phyloP scores from a whole-genome alignment of 2,888 invertebrate species.

The Elaeidobius kamerunicus region DNA sequence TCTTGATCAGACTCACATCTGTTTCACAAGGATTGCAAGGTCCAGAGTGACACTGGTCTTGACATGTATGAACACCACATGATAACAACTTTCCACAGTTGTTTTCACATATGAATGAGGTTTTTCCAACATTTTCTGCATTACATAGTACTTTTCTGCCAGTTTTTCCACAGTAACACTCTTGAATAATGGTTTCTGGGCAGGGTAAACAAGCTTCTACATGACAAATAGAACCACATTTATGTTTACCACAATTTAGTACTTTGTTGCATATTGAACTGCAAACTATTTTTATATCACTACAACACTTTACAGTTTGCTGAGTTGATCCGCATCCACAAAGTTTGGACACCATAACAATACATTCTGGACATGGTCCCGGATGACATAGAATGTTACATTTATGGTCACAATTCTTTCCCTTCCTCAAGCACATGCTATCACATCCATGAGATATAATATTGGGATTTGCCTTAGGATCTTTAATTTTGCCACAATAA shows the following conservation, averaged over 20 bases:
- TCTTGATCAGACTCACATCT: conserved; percentile 59
- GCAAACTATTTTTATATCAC: conserved; percentile 70
- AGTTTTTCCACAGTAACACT: conserved; percentile 69
- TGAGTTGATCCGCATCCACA: conserved; percentile 77
- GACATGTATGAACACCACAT: conserved; percentile 65
- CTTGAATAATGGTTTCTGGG: conserved; percentile 62
- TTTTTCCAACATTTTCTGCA: conserved; percentile 50
- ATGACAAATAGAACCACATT: conserved; percentile 75
- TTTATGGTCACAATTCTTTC: conserved; percentile 59
- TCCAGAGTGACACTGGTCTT: conserved; percentile 63
- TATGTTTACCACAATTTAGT: conserved; percentile 76
- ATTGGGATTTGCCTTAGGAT: conserved; percentile 73
- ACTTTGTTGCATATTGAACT: conserved; percentile 67
- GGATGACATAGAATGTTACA: conserved; percentile 89
- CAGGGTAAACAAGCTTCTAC: conserved; percentile 74
- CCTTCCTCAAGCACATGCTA: conserved; percentile 68
- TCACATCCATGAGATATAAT: conserved; percentile 91
- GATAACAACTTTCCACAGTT: conserved; percentile 58
- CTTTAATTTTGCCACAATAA: conserved; percentile 80
- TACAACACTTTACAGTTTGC: conserved; percentile 68
- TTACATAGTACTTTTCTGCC: conserved; percentile 63
- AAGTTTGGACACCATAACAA: conserved; percentile 58
- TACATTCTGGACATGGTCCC: conserved; percentile 91
- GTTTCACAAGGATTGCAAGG: conserved; percentile 63
- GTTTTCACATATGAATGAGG: conserved; percentile 60